phyloP scores from a whole-genome alignment of 2,797 vertebrate genomes.

The Merluccius polli region DNA sequence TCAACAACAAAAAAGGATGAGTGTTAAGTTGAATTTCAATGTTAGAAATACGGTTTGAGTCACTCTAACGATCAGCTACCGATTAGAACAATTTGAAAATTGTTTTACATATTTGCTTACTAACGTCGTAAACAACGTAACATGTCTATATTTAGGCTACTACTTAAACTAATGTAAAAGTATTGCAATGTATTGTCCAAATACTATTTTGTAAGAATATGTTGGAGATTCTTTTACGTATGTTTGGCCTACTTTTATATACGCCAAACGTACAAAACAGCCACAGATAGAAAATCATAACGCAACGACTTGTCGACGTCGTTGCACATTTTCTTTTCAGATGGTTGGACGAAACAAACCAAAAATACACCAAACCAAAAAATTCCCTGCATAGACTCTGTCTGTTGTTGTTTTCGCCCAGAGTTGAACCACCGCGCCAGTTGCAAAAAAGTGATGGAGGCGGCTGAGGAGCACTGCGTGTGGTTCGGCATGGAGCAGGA shows the following conservation, averaged over 20 bases:
- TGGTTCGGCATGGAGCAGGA: slow-evolving; percentile 94
- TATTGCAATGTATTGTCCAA: too few species aligned
- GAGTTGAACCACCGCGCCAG: slow-evolving; percentile 67
- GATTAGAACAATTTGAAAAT: not conserved
- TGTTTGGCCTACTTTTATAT: not conserved
- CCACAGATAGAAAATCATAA: not conserved
- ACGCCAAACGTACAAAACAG: not conserved
- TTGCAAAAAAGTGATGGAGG: slow-evolving; percentile 79
- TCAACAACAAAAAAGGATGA: not conserved
- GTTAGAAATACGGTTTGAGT: not conserved
- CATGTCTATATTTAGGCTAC: too few species aligned
- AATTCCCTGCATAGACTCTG: not conserved
- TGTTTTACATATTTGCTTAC: not conserved
- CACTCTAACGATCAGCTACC: not conserved
- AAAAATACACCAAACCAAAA: not conserved
- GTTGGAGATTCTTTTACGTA: not conserved
- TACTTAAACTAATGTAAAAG: too few species aligned
- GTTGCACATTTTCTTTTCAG: not conserved
- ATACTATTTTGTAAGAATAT: not conserved
- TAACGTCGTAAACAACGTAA: not conserved
- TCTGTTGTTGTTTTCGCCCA: not conserved
- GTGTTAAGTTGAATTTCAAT: not conserved
- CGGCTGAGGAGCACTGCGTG: slow-evolving; percentile 64
- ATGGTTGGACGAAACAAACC: not conserved
- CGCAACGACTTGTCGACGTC: not conserved